A percentile compares a stretch with the other conserved stretches of the same genome.
These are phyloP conservation scores for Arvicola amphibius DNA, from an alignment of 2,797 vertebrate genomes.

Conservation along the genomic window DNA sequence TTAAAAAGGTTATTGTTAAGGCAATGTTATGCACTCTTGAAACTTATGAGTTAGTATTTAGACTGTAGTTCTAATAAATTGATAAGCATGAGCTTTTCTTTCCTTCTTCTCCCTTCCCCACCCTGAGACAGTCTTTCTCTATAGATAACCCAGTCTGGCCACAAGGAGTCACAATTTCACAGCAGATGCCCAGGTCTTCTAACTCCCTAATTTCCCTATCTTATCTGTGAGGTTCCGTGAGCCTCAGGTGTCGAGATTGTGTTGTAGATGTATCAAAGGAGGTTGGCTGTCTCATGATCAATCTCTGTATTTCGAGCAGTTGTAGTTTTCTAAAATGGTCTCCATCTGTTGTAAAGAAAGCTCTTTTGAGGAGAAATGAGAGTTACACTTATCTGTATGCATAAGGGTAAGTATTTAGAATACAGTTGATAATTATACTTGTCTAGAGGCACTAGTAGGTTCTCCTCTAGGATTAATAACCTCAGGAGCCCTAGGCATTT, in stretches of 20 bases:
- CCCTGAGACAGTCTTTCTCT: not conserved
- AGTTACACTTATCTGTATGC: not conserved
- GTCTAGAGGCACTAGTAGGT: too few relatives aligned
- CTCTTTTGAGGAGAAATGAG: not conserved
- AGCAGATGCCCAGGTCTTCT: not conserved
- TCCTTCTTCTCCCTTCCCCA: not conserved
- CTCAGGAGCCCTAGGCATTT: not conserved
- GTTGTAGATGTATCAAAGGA: not conserved
- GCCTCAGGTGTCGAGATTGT: not conserved
- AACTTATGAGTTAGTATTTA: not conserved
- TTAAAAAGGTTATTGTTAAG: not conserved
- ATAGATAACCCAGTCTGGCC: not conserved
- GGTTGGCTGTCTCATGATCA: too few relatives aligned
- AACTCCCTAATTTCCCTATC: not conserved
- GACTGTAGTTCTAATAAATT: not conserved
- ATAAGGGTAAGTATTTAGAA: not conserved
- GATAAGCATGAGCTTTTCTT: not conserved
- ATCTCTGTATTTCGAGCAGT: too few relatives aligned
- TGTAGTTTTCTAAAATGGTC: not conserved
- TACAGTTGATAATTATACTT: not conserved
- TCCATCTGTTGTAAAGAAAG: not conserved
- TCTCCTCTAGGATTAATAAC: not conserved
- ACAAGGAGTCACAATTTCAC: not conserved
- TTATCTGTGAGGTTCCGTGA: not conserved
- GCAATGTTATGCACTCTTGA: constrained; percentile 10